Evolutionary conservation across 2,113 vertebrate species (phyloP).

Genomic region (Phalacrocorax brasilianus): DNA sequence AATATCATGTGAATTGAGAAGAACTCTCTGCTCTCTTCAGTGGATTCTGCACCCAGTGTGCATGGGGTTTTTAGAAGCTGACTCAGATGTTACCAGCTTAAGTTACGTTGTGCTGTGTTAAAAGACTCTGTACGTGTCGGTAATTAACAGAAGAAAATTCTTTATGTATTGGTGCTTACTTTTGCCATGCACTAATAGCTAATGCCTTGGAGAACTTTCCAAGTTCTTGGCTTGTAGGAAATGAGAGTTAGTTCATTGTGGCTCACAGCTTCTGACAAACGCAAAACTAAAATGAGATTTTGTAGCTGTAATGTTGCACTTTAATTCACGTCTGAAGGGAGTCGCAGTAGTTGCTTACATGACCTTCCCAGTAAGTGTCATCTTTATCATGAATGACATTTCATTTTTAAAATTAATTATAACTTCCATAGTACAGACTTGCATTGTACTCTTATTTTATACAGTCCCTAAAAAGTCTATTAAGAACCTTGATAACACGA

Average conservation of each 20-base stretch:
- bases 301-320: background rate
- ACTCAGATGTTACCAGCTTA: rapidly evolving
- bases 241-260: background rate
- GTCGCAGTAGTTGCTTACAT: background rate
- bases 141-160: background rate
- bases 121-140: background rate
- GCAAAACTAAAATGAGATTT: background rate
- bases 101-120: background rate
- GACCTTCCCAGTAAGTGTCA: background rate
- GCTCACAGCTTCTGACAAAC: background rate
- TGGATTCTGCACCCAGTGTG: background rate
- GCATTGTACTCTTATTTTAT: background rate
- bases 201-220: background rate
- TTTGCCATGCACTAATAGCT: background rate
- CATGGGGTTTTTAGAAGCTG: background rate
- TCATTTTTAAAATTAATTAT: background rate
- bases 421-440: background rate
- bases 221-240: background rate
- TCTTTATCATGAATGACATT: background rate
- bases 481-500: background rate
- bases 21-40: background rate
- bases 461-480: background rate
- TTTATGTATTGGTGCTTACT: rapidly evolving
- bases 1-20: background rate
- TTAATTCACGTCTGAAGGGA: background rate